Evolutionary conservation across 2,797 vertebrate species (phyloP), one percentile per base, ranked within the genome.

Genomic region (Galagoides demidoff): DNA sequence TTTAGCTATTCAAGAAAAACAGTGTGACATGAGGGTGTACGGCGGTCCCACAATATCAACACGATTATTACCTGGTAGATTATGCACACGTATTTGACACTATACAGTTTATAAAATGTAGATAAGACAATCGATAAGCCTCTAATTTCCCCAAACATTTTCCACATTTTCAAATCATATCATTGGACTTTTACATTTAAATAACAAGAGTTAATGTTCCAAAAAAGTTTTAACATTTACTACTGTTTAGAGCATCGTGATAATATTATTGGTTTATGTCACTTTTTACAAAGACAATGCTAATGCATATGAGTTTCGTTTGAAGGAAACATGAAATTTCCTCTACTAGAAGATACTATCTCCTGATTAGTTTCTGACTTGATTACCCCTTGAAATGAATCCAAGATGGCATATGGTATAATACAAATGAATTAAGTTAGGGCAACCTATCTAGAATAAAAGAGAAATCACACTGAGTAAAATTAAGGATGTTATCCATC

Each of bases 341-440:
- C 97, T 98, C 98, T 98, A 98, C 97, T 98, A 98, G 94, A 97
- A 96, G 98, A 98, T 97, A 97, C 94, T 97, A 98, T 95, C 97
- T 97, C 97, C 97, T 97, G 95, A 98, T 98, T 98, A 98, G 96
- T 98, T 98, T 96, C 97, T 97, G 97, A 98, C 96, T 98, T 98
- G 98, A 98, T 98, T 98, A 98, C 96, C 96, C 95, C 98, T 98
- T 97, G 96, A 98, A 98, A 97, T 96, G 93, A 97, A 97, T 93
- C 11, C 57, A 91, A 97, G 98, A 95, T 59, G 89, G 83, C 85
- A 89, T 83, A 91, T 4, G 17, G 71, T 2, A 97, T 96, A 95
- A 98, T 98, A 97, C 85, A 96, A 98, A 98, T 97, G 59, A 98
- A 96, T 96, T 82, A 96, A 97, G 88, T 95, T 95, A 96, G 78